Evolutionary conservation across 2,113 vertebrate species (phyloP), one percentile per base, ranked within the genome.

Genomic region (Aviceda subcristata): DNA sequence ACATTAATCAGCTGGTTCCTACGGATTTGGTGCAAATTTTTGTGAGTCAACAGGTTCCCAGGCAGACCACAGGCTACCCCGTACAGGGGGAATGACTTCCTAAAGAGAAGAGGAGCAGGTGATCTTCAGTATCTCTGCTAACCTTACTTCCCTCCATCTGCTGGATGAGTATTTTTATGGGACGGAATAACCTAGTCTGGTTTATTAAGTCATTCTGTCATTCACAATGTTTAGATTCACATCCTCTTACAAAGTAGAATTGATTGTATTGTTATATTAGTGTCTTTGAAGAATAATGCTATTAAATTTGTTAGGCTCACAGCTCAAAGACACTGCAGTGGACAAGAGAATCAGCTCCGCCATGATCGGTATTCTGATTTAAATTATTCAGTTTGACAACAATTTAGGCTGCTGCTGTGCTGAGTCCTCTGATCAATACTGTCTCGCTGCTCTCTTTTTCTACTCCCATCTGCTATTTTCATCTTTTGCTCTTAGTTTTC

Each of bases 301-400:
- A 29, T 74, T 90, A 91, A 72, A 88, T 75, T 76, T 66, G 15
- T 59, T 86, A 76, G 55, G 23, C 76, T 93, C 27, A 76, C 46
- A 79, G 86, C 57, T 90, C 88, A 92, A 95, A 94, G 90, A 86
- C 60, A 62, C 45, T 86, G 55, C 50, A 62, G 36, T 45, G 41
- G 80, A 82, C 81, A 91, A 81, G 43, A 78, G 56, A 96, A 94
- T 89, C 46, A 45, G 34, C 20, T 86, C 63, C 55, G 72, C 64
- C 64, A 43, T 78, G 55, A 90, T 94, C 64, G 75, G 56, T 74
- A 89, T 81, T 86, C 77, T 93, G 83, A 88, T 94, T 94, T 96
- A 93, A 96, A 97, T 96, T 93, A 94, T 93, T 96, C 90, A 93
- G 79, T 95, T 91, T 93, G 86, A 96, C 90, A 96, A 95, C 83